These are phyloP conservation scores for Ectemnius continuus DNA, from an alignment of 2,888 invertebrate genomes.

Conservation along the genomic window DNA sequence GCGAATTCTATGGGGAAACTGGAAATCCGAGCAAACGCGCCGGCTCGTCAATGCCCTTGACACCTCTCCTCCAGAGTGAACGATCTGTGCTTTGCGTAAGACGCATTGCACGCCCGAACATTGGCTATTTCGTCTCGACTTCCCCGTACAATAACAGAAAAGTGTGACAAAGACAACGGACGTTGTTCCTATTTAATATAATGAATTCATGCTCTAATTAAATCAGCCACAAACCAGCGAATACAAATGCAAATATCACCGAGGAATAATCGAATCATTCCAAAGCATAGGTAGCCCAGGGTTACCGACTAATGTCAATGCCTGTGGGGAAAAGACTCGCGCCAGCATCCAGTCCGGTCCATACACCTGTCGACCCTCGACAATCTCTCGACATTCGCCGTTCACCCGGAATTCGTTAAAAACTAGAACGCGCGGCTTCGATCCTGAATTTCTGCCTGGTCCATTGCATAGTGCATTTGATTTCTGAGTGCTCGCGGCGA, in stretches of 20 bases:
- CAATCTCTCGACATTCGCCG: no score
- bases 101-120: no score
- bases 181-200: background rate
- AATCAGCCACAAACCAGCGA: background rate
- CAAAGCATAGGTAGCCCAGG: background rate
- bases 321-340: background rate
- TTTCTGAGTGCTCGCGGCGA: no score
- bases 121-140: no score
- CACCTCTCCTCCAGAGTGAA: constrained; percentile 13
- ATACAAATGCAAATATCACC: background rate
- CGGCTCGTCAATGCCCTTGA: constrained; percentile 30
- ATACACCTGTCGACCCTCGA: no score
- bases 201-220: background rate
- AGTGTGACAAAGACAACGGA: no score
- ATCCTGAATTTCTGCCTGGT: no score
- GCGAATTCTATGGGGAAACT: background rate
- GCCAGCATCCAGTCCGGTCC: no score
- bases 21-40: constrained; percentile 1
- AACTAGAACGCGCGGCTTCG: no score
- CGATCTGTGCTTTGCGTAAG: constrained; percentile 13
- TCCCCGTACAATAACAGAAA: no score
- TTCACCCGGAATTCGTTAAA: no score
- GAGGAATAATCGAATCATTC: background rate
- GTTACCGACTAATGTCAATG: constrained; percentile 9
- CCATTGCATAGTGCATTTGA: no score